phyloP scores from a whole-genome alignment of 2,888 invertebrate species.

The Eupithecia insigniata region DNA sequence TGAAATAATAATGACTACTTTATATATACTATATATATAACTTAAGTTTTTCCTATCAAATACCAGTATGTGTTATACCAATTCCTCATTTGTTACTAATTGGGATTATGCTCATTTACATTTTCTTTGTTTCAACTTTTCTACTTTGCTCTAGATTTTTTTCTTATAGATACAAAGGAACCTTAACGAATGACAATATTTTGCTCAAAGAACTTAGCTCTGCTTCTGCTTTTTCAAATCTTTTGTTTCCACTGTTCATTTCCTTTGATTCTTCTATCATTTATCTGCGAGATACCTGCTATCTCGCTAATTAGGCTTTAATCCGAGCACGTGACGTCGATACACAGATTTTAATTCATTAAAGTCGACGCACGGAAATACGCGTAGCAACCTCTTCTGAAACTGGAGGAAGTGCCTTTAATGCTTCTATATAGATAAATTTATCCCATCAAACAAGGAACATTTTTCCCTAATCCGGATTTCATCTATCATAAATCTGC shows the following conservation, averaged over 20 bases:
- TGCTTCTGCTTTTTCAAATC: background rate
- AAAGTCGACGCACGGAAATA: background rate
- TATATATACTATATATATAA: too few relatives aligned
- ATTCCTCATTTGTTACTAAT: too few relatives aligned
- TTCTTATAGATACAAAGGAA: too few relatives aligned
- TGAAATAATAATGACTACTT: too few relatives aligned
- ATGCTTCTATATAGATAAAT: background rate
- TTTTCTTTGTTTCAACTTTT: too few relatives aligned
- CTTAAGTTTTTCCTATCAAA: background rate
- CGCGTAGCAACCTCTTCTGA: background rate
- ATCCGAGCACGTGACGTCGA: background rate
- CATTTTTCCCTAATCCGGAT: background rate
- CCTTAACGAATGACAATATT: too few relatives aligned
- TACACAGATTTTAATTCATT: background rate
- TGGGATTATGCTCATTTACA: too few relatives aligned
- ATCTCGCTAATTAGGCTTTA: background rate
- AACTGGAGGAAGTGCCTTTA: background rate
- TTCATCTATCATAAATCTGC: conserved; percentile 4
- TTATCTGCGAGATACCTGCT: background rate
- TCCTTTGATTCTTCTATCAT: background rate
- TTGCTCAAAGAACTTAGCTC: background rate
- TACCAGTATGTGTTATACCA: too few relatives aligned
- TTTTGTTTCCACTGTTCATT: background rate
- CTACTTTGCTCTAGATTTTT: too few relatives aligned
- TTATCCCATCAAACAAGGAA: background rate